Evolutionary conservation across 1,140 invertebrate genomes (phyloP).

Genomic region (Drosophila kurseongensis): DNA sequence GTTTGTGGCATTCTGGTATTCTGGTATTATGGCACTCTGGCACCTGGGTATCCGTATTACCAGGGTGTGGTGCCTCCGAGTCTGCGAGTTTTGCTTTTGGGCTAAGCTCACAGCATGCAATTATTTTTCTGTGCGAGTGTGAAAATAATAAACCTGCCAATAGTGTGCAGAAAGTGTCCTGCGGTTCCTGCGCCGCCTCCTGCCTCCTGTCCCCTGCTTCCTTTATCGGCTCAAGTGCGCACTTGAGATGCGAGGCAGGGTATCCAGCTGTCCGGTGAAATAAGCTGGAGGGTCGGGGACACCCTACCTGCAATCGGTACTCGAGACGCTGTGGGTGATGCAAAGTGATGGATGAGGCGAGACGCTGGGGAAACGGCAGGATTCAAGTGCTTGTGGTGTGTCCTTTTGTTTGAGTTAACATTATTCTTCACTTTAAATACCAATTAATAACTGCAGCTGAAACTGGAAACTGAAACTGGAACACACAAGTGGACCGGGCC

Average conservation of each 20-base stretch:
- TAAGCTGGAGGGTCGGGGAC: not conserved
- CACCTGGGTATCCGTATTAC: constrained; percentile 12
- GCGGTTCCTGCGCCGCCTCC: constrained; percentile 50
- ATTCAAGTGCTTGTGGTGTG: constrained; percentile 73
- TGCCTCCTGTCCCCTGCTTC: not conserved
- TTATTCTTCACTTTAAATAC: constrained; percentile 82
- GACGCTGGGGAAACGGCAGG: constrained; percentile 24
- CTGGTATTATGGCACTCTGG: too few relatives aligned
- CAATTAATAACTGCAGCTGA: constrained; percentile 80
- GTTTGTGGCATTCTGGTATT: constrained; percentile 4
- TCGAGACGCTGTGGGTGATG: constrained; percentile 76
- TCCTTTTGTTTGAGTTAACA: constrained; percentile 76
- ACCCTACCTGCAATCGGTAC: constrained; percentile 54
- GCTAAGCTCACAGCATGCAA: constrained; percentile 78
- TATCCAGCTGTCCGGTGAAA: constrained; percentile 47
- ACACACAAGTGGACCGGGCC: constrained; percentile 71
- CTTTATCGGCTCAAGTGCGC: constrained; percentile 38
- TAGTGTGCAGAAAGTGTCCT: constrained; percentile 67
- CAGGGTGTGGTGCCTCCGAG: constrained; percentile 70
- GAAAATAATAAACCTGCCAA: constrained; percentile 80
- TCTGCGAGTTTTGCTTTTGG: constrained; percentile 50
- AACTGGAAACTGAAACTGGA: constrained; percentile 63
- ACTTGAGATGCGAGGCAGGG: constrained; percentile 56
- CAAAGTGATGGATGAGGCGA: constrained; percentile 63
- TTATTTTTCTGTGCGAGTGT: constrained; percentile 71